These are phyloP conservation scores for Sitophilus oryzae DNA, from an alignment of 1,140 invertebrate species.

Conservation along the genomic window DNA sequence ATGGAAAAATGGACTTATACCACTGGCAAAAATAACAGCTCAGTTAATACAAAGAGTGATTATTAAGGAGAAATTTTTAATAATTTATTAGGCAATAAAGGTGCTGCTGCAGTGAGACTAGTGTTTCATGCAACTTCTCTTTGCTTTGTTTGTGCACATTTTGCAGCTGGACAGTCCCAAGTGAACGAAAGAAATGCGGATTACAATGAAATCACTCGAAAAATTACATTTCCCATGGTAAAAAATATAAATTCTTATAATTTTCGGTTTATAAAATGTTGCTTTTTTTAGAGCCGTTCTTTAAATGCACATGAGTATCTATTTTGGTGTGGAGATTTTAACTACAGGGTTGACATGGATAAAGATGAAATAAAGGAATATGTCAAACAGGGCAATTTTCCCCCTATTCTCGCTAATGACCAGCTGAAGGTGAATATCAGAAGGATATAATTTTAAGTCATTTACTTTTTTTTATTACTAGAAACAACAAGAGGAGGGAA, in stretches of 20 bases:
- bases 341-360: constrained; percentile 94
- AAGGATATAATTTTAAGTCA: constrained; percentile 13
- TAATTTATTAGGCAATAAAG: constrained; percentile 52
- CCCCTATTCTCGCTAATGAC: constrained; percentile 76
- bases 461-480: constrained; percentile 26
- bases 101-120: constrained; percentile 91
- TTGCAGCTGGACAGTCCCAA: constrained; percentile 96
- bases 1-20: too few relatives aligned
- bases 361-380: constrained; percentile 90
- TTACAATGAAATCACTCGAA: constrained; percentile 90
- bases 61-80: not conserved
- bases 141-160: constrained; percentile 98
- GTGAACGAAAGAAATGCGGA: constrained; percentile 93
- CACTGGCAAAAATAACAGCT: not conserved
- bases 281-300: constrained; percentile 56
- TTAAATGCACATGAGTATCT: constrained; percentile 95
- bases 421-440: constrained; percentile 66
- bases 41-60: too few relatives aligned
- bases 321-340: constrained; percentile 99
- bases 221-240: constrained; percentile 85
- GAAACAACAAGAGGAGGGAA: constrained; percentile 70
- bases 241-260: not conserved
- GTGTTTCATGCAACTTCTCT: constrained; percentile 88
- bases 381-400: constrained; percentile 71
- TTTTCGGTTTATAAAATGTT: constrained; percentile 34